Evolutionary conservation across 2,888 invertebrate genomes (phyloP).

Genomic region (Anodontia alba): DNA sequence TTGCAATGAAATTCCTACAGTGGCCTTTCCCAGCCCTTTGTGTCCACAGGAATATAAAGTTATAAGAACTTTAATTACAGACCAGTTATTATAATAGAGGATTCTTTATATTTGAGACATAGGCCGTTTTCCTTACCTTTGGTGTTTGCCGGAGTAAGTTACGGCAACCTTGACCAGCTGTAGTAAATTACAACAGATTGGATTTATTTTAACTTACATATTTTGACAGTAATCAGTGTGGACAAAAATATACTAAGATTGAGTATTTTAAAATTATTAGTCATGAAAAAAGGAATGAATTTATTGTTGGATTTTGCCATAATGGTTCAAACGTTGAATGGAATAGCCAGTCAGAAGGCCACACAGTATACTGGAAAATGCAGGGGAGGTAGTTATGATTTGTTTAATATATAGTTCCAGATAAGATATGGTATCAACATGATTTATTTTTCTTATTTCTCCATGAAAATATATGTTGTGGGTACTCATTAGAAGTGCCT

Average conservation of each 20-base stretch:
- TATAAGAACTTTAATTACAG: not conserved
- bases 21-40: slow-evolving; percentile 9
- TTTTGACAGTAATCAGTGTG: not conserved
- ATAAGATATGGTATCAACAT: no score
- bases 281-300: not conserved
- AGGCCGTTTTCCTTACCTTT: no score
- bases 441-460: no score
- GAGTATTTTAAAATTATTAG: not conserved
- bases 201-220: not conserved
- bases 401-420: no score
- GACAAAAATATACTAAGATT: not conserved
- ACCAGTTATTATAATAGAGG: no score
- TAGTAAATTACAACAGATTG: no score
- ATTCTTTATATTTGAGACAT: no score
- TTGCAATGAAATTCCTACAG: slow-evolving; percentile 11
- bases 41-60: not conserved
- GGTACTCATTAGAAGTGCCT: no score
- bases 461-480: no score
- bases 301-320: not conserved
- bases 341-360: not conserved
- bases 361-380: not conserved
- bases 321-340: slow-evolving; percentile 6
- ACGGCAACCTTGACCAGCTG: no score
- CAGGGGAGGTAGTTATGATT: slow-evolving; percentile 11
- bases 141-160: no score